A percentile compares a stretch with the other conserved stretches of the same genome.
phyloP scores from a whole-genome alignment of 2,888 invertebrate genomes.

The Tethea ocularis region DNA sequence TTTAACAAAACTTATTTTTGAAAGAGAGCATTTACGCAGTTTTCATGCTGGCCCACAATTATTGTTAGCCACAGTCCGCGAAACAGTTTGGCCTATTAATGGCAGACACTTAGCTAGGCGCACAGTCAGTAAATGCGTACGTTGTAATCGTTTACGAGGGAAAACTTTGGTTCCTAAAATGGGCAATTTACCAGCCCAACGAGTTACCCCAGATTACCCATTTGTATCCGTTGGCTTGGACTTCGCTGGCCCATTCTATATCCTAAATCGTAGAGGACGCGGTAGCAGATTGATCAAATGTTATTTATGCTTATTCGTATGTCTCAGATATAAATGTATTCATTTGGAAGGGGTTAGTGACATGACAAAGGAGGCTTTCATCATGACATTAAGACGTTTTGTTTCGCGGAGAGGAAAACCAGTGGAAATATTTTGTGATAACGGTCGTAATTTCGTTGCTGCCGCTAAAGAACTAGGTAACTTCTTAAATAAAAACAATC shows the following conservation, averaged over 20 bases:
- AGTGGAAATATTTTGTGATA: too few species aligned
- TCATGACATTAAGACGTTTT: constrained; percentile 26
- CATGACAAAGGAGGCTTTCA: constrained; percentile 23
- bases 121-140: constrained; percentile 20
- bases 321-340: constrained; percentile 25
- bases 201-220: constrained; percentile 23
- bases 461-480: constrained; percentile 28
- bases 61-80: constrained; percentile 23
- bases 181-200: constrained; percentile 33
- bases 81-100: constrained; percentile 28
- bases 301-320: constrained; percentile 32
- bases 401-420: constrained; percentile 29
- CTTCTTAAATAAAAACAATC: constrained; percentile 21
- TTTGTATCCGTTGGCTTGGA: constrained; percentile 15
- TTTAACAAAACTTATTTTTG: constrained; percentile 25
- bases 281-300: constrained; percentile 23
- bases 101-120: constrained; percentile 25
- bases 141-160: constrained; percentile 22
- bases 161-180: constrained; percentile 30
- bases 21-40: constrained; percentile 18
- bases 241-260: constrained; percentile 10
- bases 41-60: constrained; percentile 34
- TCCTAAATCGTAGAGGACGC: constrained; percentile 26
- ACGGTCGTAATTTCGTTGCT: constrained; percentile 37
- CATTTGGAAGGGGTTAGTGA: constrained; percentile 27